These are phyloP conservation scores for Cheilosia grossa DNA, from an alignment of 2,888 invertebrate species.

Conservation along the genomic window DNA sequence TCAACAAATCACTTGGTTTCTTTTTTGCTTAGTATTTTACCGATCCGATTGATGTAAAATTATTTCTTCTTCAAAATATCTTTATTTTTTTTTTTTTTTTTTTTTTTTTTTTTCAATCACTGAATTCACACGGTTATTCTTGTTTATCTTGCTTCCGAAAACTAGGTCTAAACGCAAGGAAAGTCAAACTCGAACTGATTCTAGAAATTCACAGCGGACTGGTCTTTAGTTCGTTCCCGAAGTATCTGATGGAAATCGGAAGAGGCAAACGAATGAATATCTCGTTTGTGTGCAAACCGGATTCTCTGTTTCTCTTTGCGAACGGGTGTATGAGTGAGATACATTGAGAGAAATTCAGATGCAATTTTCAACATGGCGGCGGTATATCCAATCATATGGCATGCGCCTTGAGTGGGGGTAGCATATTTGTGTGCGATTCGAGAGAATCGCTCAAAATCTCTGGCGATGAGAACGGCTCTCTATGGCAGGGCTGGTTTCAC, in stretches of 20 bases:
- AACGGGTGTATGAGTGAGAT: conserved; percentile 57
- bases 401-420: conserved; percentile 79
- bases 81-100: conserved; percentile 22
- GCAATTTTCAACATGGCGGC: conserved; percentile 83
- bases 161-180: conserved; percentile 80
- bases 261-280: conserved; percentile 21
- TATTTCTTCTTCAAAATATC: conserved; percentile 7
- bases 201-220: conserved; percentile 52
- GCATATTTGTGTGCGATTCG: neutral
- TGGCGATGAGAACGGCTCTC: conserved; percentile 34
- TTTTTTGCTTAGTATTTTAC: conserved; percentile 35
- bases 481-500: neutral
- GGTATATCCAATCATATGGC: conserved; percentile 82
- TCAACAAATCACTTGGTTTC: conserved; percentile 49
- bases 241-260: conserved; percentile 52
- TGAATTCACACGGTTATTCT: conserved; percentile 43
- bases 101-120: conserved; percentile 32
- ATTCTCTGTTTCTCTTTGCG: conserved; percentile 33
- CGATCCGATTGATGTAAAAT: conserved; percentile 51
- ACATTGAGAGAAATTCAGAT: conserved; percentile 76
- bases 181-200: conserved; percentile 83
- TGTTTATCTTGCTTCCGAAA: conserved; percentile 77
- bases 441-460: conserved; percentile 29
- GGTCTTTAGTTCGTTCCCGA: conserved; percentile 44
- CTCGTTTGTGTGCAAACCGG: conserved; percentile 6